Evolutionary conservation across 1,140 invertebrate genomes (phyloP).

Genomic region (Bombus polaris): DNA sequence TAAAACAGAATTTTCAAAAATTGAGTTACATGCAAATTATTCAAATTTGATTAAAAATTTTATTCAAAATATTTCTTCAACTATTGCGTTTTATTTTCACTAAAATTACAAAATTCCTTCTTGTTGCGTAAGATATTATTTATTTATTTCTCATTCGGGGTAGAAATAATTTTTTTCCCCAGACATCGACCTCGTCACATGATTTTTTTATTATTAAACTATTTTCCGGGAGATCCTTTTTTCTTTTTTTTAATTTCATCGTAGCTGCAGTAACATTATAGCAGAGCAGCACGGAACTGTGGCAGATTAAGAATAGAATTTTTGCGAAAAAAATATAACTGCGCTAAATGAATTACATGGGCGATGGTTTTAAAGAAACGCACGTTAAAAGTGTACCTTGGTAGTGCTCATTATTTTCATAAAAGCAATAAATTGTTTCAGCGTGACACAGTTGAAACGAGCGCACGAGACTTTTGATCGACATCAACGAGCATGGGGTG

Average conservation of each 20-base stretch:
- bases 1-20: too few relatives aligned
- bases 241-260: not conserved
- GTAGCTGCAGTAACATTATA: not conserved
- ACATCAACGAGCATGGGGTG: too few relatives aligned
- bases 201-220: not conserved
- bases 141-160: too few relatives aligned
- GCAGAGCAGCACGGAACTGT: not conserved
- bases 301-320: not conserved
- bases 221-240: not conserved
- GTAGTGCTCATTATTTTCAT: not conserved
- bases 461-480: not conserved
- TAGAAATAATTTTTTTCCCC: too few relatives aligned
- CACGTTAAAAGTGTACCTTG: not conserved
- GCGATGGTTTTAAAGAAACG: not conserved
- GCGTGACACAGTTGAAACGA: not conserved
- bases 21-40: not conserved
- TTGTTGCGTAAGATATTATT: too few relatives aligned
- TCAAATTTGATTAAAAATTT: not conserved
- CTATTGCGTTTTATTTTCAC: too few relatives aligned
- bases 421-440: slow-evolving; percentile 14
- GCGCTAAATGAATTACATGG: not conserved
- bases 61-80: not conserved
- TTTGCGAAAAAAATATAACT: not conserved
- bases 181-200: too few relatives aligned
- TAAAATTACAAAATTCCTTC: too few relatives aligned